Base-by-base conservation (phyloP, 2,888 invertebrate genomes). In the Melanchra persicariae region DNA sequence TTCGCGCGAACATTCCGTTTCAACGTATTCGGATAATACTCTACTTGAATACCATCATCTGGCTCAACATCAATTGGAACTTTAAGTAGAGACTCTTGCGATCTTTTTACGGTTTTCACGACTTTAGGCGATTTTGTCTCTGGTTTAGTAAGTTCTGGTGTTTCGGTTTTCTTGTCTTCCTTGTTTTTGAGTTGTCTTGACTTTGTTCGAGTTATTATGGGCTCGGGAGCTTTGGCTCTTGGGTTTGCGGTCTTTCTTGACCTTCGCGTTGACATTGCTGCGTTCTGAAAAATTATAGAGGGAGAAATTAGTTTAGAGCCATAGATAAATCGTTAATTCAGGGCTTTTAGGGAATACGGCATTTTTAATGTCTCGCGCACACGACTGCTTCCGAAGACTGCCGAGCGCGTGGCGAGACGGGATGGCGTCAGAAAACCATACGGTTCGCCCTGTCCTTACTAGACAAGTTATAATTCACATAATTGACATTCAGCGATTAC, bases 1-100 rank as follows among this genome's bases (percentile, higher is more conserved):
- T 91, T 91, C 0, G 74, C 52, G 0, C 60, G 61, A 2, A 81
- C 54, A 5, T 82, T 83, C 10, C 93, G 79, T 76, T 93, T 93
- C 30, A 84, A 65, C 34, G 87, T 93, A 19, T 92, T 81, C 0
- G 94, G 94, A 83, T 91, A 89, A 69, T 87, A 93, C 63, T 95
- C 94, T 55, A 66, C 76, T 68, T 82, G 77, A 9, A 62, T 55
- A 10, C 70, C 55, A 49, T 69, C 64, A 73, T 61, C 43, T 15
- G 52, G 9, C 26, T 60, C 24, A 24, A 64, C 7, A 12, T 24
- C 12, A 7, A 61, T 45, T 57, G 74, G 76, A 4, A n/a, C 22
- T 22, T 83, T 74, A 58, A 70, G 70, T 68, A 77, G 77, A 77
- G 81, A 63, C 52, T 61, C 74, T 73, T 78, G 78, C 8, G 55